Conservation (phyloP, 2,113 vertebrate species). For the Elachura formosa region DNA sequence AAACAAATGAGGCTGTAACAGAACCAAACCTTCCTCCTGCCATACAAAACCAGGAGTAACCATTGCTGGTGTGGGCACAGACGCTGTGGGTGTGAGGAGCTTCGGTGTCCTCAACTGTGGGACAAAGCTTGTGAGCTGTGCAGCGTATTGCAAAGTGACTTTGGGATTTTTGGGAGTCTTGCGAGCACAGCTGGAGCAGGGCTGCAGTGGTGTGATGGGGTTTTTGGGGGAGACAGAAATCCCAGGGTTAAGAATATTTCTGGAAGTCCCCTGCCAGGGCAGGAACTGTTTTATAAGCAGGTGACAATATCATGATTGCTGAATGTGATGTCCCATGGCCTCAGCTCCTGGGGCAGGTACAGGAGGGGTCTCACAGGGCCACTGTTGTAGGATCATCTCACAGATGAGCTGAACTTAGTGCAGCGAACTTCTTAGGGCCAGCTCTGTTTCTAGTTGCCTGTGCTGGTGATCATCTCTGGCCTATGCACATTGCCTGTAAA, state of each 20-base stretch:
- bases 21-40: background rate
- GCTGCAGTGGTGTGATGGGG: accelerated
- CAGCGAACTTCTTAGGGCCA: background rate
- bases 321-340: background rate
- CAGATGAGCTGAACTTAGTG: background rate
- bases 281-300: background rate
- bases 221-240: background rate
- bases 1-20: background rate
- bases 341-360: background rate
- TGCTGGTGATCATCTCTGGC: background rate
- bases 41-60: background rate
- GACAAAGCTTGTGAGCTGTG: background rate
- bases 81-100: background rate
- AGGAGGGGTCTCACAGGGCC: background rate
- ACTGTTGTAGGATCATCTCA: background rate
- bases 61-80: background rate
- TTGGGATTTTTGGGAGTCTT: background rate
- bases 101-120: background rate
- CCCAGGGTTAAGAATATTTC: background rate
- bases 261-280: background rate
- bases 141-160: background rate
- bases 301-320: accelerated
- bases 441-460: background rate
- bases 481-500: background rate
- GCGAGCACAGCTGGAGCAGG: accelerated